phyloP scores from a whole-genome alignment of 2,113 vertebrate genomes.

The Cervus canadensis region DNA sequence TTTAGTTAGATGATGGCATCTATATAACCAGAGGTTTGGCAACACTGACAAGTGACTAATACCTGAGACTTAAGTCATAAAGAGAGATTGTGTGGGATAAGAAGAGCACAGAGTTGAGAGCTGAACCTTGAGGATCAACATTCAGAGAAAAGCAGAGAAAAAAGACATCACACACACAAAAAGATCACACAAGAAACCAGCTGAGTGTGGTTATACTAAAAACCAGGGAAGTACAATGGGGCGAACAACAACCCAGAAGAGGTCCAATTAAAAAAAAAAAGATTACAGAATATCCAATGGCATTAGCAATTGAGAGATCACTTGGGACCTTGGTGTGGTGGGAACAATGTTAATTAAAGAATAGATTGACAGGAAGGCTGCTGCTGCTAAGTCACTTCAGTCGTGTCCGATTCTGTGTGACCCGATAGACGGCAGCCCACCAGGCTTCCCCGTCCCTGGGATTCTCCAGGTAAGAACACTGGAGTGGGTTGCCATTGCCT shows the following conservation, averaged over 20 bases:
- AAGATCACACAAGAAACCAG: not conserved
- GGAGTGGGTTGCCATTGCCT: not conserved
- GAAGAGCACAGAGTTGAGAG: not conserved
- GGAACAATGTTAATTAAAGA: not conserved
- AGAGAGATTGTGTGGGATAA: not conserved
- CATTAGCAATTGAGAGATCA: not conserved
- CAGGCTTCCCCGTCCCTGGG: rapidly evolving
- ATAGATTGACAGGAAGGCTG: not conserved
- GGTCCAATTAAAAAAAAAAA: not conserved
- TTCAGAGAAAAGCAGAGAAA: not conserved
- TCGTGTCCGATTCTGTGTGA: rapidly evolving
- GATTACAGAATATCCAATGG: not conserved
- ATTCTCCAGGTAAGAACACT: not conserved
- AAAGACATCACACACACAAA: not conserved
- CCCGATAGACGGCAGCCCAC: not conserved
- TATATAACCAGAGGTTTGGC: not conserved
- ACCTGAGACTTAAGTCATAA: not conserved
- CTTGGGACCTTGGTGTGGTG: not conserved
- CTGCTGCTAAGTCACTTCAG: not conserved
- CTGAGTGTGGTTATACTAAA: not conserved
- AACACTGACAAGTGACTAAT: not conserved
- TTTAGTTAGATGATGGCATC: not conserved
- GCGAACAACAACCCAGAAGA: not conserved
- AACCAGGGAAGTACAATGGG: not conserved
- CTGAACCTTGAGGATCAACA: not conserved